Conservation (phyloP, 1,140 invertebrate species). For the Formica selysi region DNA sequence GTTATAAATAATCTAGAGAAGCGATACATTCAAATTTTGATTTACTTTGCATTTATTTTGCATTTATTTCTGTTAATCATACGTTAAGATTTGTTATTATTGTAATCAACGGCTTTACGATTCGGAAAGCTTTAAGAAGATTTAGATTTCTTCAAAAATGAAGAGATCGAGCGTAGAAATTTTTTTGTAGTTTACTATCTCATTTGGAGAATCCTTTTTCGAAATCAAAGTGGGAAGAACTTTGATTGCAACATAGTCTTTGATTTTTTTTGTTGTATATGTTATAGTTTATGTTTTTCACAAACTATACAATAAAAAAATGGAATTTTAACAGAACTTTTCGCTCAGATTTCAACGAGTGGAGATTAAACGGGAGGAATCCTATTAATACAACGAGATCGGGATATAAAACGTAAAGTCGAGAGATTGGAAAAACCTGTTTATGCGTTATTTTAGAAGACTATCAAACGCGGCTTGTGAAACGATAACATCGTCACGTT, state of each 20-base stretch:
- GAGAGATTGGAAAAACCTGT: constrained; percentile 49
- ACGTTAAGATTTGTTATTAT: too few species aligned
- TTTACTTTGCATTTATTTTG: not conserved
- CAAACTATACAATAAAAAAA: too few species aligned
- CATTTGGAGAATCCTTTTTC: not conserved
- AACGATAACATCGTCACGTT: not conserved
- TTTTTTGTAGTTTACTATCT: not conserved
- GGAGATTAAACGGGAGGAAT: not conserved
- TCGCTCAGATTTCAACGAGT: not conserved
- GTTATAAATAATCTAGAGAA: not conserved
- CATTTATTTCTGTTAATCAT: not conserved
- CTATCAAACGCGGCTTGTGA: not conserved
- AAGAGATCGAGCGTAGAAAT: not conserved
- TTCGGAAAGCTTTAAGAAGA: not conserved
- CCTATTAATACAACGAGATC: not conserved
- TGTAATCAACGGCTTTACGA: not conserved
- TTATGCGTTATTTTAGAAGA: constrained; percentile 41
- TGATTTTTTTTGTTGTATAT: not conserved
- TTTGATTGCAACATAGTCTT: not conserved
- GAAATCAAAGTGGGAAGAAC: not conserved
- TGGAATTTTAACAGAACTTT: not conserved
- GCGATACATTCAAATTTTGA: not conserved
- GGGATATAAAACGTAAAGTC: constrained; percentile 6
- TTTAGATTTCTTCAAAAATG: not conserved
- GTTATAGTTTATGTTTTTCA: not conserved